phyloP scores from a whole-genome alignment of 2,113 vertebrate genomes.

The Marmota flaviventris region DNA sequence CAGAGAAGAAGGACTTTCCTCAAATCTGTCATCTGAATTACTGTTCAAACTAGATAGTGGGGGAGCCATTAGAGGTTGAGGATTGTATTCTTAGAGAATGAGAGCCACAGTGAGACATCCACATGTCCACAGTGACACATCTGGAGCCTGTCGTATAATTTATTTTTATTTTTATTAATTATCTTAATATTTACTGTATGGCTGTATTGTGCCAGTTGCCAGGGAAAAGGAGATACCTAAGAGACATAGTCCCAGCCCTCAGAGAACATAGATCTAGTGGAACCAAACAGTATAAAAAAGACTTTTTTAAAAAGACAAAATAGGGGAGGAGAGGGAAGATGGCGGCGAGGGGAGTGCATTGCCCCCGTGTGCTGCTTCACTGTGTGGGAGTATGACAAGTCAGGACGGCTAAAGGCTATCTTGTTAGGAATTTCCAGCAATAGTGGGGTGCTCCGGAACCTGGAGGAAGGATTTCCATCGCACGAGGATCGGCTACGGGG shows the following conservation, averaged over 20 bases:
- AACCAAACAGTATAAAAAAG: background rate
- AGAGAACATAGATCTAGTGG: background rate
- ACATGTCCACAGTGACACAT: background rate
- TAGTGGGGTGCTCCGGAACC: no score
- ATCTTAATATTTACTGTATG: background rate
- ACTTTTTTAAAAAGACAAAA: no score
- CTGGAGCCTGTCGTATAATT: background rate
- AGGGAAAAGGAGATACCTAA: background rate
- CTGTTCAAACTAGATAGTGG: background rate
- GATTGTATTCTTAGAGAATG: background rate
- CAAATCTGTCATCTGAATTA: conserved; percentile 23
- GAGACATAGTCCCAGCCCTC: background rate
- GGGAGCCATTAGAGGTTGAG: background rate
- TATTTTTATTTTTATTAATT: background rate
- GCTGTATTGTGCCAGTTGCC: background rate
- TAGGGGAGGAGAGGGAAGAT: no score
- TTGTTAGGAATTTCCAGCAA: no score
- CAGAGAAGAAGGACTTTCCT: background rate
- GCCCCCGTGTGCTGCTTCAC: no score
- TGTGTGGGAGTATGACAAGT: no score
- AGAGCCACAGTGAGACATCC: background rate
- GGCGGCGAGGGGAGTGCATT: no score
- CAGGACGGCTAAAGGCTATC: no score
- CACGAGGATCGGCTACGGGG: no score
- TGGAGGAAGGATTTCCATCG: no score